phyloP scores from a whole-genome alignment of 2,797 vertebrate species.

The Falco concolor region DNA sequence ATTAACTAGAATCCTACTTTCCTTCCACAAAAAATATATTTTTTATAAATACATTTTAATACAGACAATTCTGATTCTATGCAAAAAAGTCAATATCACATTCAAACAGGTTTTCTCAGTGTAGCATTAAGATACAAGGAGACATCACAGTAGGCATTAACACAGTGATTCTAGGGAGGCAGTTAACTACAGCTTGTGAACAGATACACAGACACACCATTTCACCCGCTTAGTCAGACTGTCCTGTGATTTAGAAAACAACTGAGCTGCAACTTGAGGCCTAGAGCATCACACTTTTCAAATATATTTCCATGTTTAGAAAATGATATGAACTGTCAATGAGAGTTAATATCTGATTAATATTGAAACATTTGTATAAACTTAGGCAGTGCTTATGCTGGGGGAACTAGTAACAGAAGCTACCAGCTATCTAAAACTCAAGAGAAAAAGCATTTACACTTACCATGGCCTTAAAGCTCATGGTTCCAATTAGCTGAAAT shows the following conservation, averaged over 20 bases:
- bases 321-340: background rate
- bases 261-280: background rate
- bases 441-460: background rate
- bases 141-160: conserved; percentile 28
- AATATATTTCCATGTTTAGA: background rate
- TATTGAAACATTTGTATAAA: background rate
- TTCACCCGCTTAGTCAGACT: background rate
- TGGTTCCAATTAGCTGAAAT: background rate
- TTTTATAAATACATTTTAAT: conserved; percentile 64
- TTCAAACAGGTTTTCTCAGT: conserved; percentile 24
- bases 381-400: background rate
- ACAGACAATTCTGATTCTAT: conserved; percentile 43
- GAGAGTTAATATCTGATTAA: background rate
- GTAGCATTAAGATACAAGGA: background rate
- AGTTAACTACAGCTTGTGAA: background rate
- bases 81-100: conserved; percentile 31
- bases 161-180: background rate
- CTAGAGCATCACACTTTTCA: background rate
- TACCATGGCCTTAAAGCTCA: background rate
- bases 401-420: background rate
- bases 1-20: conserved; percentile 43
- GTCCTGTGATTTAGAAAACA: background rate
- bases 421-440: background rate
- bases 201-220: background rate
- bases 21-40: conserved; percentile 60